phyloP scores from a whole-genome alignment of 1,140 invertebrate species.

The Musca vetustissima region DNA sequence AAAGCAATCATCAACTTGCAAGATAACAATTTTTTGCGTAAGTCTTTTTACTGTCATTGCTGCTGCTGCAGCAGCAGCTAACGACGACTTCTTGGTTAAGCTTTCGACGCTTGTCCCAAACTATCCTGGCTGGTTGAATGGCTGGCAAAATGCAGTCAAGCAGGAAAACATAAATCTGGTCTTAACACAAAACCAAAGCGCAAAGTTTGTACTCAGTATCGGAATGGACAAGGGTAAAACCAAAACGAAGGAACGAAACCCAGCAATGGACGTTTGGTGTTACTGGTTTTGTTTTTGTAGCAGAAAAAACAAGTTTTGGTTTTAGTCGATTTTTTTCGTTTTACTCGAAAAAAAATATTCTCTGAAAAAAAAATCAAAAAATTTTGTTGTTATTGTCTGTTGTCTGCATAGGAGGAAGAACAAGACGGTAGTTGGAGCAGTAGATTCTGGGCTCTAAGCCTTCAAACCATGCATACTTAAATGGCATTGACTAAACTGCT shows the following conservation, averaged over 20 bases:
- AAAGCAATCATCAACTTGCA: neutral
- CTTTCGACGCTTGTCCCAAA: no score
- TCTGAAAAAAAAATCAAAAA: neutral
- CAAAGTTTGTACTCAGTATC: neutral
- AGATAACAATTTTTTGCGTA: slow-evolving; percentile 11
- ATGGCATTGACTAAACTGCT: slow-evolving; percentile 7
- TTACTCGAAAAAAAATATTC: neutral
- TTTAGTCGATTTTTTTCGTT: neutral
- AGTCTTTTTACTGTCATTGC: no score
- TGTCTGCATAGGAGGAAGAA: neutral
- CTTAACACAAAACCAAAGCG: slow-evolving; percentile 22
- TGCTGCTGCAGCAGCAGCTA: neutral
- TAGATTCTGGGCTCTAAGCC: neutral
- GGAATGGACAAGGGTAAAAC: no score
- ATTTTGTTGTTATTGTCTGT: neutral
- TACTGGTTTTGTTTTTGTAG: neutral
- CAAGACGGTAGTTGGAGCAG: no score
- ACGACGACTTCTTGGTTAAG: neutral
- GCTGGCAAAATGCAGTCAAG: slow-evolving; percentile 9
- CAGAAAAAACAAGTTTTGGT: slow-evolving; percentile 14
- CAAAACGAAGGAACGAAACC: no score
- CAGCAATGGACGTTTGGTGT: no score
- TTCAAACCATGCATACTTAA: neutral
- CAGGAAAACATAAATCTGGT: slow-evolving; percentile 28
- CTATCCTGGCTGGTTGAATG: slow-evolving; percentile 8